A percentile compares a stretch with the other conserved stretches of the same genome.
phyloP scores from a whole-genome alignment of 2,113 vertebrate species.

The Ariopsis seemanni region DNA sequence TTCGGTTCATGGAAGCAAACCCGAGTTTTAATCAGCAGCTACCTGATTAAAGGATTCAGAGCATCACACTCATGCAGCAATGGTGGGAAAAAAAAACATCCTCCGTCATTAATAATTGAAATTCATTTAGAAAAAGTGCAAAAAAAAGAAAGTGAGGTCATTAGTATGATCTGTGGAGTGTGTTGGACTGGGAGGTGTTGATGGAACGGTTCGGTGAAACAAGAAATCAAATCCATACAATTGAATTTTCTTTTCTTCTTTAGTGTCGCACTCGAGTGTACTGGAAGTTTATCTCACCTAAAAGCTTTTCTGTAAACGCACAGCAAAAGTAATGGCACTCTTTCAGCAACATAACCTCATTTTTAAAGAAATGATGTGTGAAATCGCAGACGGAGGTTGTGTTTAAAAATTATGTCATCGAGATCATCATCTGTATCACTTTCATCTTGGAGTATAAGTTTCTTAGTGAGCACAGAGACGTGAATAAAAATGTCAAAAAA shows the following conservation, averaged over 20 bases:
- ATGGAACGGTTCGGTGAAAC: background rate
- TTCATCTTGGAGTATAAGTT: background rate
- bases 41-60: conserved; percentile 77
- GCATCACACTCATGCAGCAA: conserved; percentile 80
- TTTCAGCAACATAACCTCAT: background rate
- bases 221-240: background rate
- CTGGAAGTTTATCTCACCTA: conserved; percentile 1
- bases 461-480: background rate
- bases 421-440: background rate
- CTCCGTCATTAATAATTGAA: conserved; percentile 78
- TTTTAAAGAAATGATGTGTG: background rate
- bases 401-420: background rate
- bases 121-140: conserved; percentile 66
- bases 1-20: conserved; percentile 75
- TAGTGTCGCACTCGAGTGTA: background rate
- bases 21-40: conserved; percentile 74
- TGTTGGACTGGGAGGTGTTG: background rate
- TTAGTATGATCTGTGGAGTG: background rate
- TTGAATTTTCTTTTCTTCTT: background rate
- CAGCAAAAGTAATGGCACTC: background rate
- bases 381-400: background rate
- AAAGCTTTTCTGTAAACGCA: background rate
- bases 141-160: background rate
- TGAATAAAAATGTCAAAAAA: background rate
- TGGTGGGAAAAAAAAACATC: conserved; percentile 72